Percentiles rank a stretch among this genome's conserved stretches.
Evolutionary conservation across 2,797 vertebrate genomes (phyloP).

Genomic region (Babyrousa celebensis): DNA sequence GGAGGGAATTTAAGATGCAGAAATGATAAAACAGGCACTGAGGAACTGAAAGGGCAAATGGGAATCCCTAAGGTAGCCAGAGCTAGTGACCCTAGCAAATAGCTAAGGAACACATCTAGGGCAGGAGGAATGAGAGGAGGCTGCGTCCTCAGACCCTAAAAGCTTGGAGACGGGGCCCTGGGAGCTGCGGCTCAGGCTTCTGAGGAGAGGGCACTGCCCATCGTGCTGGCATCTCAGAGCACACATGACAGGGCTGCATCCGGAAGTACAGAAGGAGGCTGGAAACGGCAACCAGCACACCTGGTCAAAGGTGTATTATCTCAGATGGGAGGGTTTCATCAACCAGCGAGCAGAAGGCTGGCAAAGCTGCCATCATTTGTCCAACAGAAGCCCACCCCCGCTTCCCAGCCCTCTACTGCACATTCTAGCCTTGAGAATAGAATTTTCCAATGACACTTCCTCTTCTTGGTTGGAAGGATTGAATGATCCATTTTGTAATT

Average conservation of each 20-base stretch:
- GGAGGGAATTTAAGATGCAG: neutral
- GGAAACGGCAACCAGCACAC: neutral
- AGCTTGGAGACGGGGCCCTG: neutral
- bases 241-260: neutral
- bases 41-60: neutral
- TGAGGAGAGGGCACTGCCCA: neutral
- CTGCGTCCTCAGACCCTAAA: neutral
- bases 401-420: neutral
- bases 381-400: neutral
- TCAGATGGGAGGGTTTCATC: neutral
- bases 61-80: neutral
- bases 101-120: neutral
- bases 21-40: neutral
- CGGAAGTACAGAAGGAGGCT: neutral
- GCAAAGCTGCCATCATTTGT: neutral
- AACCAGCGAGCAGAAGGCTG: neutral
- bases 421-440: neutral
- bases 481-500: constrained; percentile 21
- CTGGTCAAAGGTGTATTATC: neutral
- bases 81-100: neutral
- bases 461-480: constrained; percentile 11
- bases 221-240: neutral
- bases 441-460: neutral
- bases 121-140: too few species aligned
- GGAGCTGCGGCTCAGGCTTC: neutral